Conservation (phyloP, 2,113 vertebrate species). For the Scolopax mira region DNA sequence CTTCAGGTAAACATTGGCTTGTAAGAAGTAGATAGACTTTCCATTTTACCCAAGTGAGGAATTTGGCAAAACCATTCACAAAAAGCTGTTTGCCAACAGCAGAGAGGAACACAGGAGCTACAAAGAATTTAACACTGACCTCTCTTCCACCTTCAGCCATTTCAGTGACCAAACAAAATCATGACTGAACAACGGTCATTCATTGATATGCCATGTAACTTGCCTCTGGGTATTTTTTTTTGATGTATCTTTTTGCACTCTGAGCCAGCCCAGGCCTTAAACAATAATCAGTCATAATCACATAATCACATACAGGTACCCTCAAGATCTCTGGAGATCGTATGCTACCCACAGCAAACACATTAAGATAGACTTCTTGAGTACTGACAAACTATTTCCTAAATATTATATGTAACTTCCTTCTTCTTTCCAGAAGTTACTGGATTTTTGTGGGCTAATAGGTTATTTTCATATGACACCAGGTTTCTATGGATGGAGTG, state of each 20-base stretch:
- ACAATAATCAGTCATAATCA: not conserved
- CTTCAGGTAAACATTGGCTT: not conserved
- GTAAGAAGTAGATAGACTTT: not conserved
- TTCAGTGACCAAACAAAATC: not conserved
- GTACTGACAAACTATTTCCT: not conserved
- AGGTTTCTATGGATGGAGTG: not conserved
- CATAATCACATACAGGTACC: not conserved
- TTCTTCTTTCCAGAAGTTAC: not conserved
- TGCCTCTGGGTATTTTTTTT: not conserved
- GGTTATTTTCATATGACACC: not conserved
- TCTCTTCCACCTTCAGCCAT: not conserved
- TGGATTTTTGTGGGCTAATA: not conserved
- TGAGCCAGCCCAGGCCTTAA: not conserved
- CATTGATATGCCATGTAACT: not conserved
- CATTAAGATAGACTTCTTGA: not conserved
- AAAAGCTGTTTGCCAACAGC: not conserved
- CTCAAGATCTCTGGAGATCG: not conserved
- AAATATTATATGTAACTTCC: not conserved
- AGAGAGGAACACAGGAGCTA: not conserved
- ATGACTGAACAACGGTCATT: not conserved
- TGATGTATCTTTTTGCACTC: not conserved
- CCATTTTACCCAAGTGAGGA: not conserved
- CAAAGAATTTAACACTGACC: not conserved
- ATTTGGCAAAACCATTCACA: not conserved
- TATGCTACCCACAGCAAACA: not conserved